A percentile compares a stretch with the other conserved stretches of the same genome.
Conservation (phyloP, 2,888 invertebrate genomes). For the Campoplex capitator region DNA sequence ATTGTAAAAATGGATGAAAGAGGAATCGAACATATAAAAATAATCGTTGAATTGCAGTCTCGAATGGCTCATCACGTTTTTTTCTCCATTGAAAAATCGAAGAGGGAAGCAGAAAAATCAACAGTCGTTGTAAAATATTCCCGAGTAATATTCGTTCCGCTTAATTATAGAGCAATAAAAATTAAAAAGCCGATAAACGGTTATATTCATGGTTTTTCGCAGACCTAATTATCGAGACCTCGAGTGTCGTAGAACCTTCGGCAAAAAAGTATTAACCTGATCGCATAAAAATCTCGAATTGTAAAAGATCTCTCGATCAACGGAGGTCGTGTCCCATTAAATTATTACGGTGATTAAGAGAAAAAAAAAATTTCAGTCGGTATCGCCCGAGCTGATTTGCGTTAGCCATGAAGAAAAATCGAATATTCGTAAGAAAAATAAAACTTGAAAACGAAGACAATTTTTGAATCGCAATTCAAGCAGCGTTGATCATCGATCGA, state of each 20-base stretch:
- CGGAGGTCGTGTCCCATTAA: conserved; percentile 71
- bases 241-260: neutral
- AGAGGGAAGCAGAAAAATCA: neutral
- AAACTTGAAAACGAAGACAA: neutral
- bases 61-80: neutral
- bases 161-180: conserved; percentile 5
- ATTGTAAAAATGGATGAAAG: too few relatives aligned
- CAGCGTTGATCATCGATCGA: neutral
- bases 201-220: neutral
- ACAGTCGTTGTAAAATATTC: neutral
- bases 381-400: conserved; percentile 43
- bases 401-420: conserved; percentile 24
- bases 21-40: too few relatives aligned
- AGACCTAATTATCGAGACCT: conserved; percentile 27
- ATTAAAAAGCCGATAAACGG: neutral
- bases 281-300: conserved; percentile 15
- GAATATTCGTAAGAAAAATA: neutral
- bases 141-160: neutral
- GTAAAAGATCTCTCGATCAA: conserved; percentile 42
- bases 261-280: neutral
- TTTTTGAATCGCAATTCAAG: too few relatives aligned
- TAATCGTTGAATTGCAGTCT: too few relatives aligned
- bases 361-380: conserved; percentile 55
- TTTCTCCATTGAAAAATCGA: neutral
- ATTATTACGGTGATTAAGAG: conserved; percentile 50